phyloP scores from a whole-genome alignment of 2,797 vertebrate species.

The Pelobates cultripes region DNA sequence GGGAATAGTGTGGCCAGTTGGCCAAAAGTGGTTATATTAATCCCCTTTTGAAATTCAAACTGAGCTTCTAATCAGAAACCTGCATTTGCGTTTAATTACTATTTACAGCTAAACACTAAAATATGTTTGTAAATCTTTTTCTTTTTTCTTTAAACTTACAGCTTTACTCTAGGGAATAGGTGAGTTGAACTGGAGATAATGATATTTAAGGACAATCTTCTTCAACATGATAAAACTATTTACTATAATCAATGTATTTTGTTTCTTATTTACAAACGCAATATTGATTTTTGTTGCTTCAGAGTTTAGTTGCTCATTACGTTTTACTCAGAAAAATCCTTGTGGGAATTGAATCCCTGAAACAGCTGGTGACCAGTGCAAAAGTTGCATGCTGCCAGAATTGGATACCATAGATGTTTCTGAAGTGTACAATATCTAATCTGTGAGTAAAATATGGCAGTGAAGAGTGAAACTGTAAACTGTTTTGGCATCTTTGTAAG shows the following conservation, averaged over 20 bases:
- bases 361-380: conserved; percentile 42
- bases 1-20: too few species aligned
- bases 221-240: not conserved
- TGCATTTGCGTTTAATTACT: not conserved
- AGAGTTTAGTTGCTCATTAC: conserved; percentile 12
- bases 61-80: not conserved
- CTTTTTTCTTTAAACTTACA: not conserved
- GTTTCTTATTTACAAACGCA: conserved; percentile 22
- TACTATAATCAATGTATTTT: conserved; percentile 18
- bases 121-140: conserved; percentile 6
- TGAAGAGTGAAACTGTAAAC: conserved; percentile 33
- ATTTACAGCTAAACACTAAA: not conserved
- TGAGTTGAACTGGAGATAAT: not conserved
- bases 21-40: too few species aligned
- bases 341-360: conserved; percentile 45
- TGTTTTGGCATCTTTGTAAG: conserved; percentile 29
- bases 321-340: conserved; percentile 39
- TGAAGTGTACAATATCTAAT: conserved; percentile 44
- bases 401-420: not conserved
- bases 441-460: conserved; percentile 35
- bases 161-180: not conserved
- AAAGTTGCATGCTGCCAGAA: conserved; percentile 33
- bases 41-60: not conserved
- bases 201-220: not conserved
- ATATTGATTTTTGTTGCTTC: conserved; percentile 26